Evolutionary conservation across 2,888 invertebrate species (phyloP), one percentile per base, ranked within the genome.

Genomic region (Dicyrtoma fusca): DNA sequence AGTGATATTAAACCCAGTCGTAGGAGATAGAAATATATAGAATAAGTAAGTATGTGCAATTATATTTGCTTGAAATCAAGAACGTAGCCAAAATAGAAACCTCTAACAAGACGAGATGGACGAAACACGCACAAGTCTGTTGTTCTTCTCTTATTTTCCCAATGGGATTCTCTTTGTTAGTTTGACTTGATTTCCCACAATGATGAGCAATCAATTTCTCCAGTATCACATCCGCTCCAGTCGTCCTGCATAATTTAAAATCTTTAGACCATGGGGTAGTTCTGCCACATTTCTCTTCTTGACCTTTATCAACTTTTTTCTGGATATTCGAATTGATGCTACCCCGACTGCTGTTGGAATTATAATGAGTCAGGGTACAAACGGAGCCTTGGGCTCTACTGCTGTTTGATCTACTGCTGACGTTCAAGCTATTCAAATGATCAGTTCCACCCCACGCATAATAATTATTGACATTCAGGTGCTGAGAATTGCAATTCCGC

Each of bases 371-470:
- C 3, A 51, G 17, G 21, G 14, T 53, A 26, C 23, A 26, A 49
- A 23, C 25, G 23, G 65, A 53, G 17, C n/a, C 47, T 17, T 21
- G n/a, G 65, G 51, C 49, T 44, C 49, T 14, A 25, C 17, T 11
- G 26, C 14, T 26, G 19, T 62, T 62, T 44, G 17, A 17, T 19
- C 49, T 49, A 42, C 63, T 45, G 53, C 34, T 65, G 23, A 23
- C 51, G 53, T 65, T 65, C 17, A 21, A 19, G 17, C 61, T 11
- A 57, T 68, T 45, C 45, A 23, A 26, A 45, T 55, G 45, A 44
- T 59, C 26, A 59, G 13, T 25, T 47, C 57, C 57, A 49, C 61
- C 68, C 68, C 68, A 68, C 57, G 68, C 68, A 68, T 68, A 68
- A 68, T n/a, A n/a, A n/a, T n/a, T n/a, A n/a, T 68, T 68, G 68